Evolutionary conservation across 2,113 vertebrate genomes (phyloP).

Genomic region (Sitta europaea): DNA sequence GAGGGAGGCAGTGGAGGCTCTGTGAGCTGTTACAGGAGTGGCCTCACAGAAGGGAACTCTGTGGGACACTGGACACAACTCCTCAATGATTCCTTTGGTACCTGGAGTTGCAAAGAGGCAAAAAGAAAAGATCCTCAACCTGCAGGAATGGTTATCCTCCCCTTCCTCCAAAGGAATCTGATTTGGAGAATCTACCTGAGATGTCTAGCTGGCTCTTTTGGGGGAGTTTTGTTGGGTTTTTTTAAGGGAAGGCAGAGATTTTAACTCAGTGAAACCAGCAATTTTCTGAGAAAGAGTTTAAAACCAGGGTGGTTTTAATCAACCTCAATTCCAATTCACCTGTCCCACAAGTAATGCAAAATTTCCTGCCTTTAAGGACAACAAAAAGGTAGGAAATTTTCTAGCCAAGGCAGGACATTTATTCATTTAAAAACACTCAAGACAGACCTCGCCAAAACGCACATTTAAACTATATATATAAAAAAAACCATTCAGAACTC

Average conservation of each 20-base stretch:
- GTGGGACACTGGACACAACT: background rate
- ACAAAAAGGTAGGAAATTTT: background rate
- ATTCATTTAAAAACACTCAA: background rate
- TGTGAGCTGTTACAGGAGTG: rapidly evolving
- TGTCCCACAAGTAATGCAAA: background rate
- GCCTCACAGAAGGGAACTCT: background rate
- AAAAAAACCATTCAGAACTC: background rate
- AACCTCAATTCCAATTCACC: background rate
- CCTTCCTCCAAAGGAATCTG: background rate
- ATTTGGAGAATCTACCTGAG: background rate
- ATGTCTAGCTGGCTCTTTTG: background rate
- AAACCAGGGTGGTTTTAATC: background rate
- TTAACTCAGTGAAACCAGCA: background rate
- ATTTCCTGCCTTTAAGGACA: background rate
- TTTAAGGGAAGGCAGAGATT: background rate
- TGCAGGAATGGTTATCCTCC: background rate
- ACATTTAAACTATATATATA: background rate
- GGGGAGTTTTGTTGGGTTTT: background rate
- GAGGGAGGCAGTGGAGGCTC: background rate
- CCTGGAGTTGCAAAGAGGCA: background rate
- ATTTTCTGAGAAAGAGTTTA: background rate
- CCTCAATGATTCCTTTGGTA: background rate
- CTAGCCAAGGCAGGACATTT: background rate
- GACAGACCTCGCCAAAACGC: background rate
- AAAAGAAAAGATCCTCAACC: background rate